Conservation (phyloP, 2,113 vertebrate species). For the cat (Felis catus) region F.catus_Fca126_mat1.0 CM031414.1:93469501-93470000, state of each 20-base stretch:
- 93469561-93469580: not conserved
- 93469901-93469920: no score
- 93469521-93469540: not conserved
- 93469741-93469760: no score
- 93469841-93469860: no score
- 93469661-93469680: accelerated
- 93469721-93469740: no score
- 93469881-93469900: no score
- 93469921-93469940: not conserved
- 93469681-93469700: not conserved
- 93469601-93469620: not conserved
- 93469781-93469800: no score
- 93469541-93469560: not conserved
- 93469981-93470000: not conserved
- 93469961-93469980: not conserved
- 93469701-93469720: not conserved
- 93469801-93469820: no score
- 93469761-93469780: no score
- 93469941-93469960: not conserved
- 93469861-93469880: no score
- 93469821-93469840: no score
- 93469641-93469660: not conserved
- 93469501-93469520: not conserved
- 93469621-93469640: not conserved
- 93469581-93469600: not conserved